Evolutionary conservation across 2,888 invertebrate species (phyloP), one percentile per base, ranked within the genome.

Genomic region (Syrista parreyssii): DNA sequence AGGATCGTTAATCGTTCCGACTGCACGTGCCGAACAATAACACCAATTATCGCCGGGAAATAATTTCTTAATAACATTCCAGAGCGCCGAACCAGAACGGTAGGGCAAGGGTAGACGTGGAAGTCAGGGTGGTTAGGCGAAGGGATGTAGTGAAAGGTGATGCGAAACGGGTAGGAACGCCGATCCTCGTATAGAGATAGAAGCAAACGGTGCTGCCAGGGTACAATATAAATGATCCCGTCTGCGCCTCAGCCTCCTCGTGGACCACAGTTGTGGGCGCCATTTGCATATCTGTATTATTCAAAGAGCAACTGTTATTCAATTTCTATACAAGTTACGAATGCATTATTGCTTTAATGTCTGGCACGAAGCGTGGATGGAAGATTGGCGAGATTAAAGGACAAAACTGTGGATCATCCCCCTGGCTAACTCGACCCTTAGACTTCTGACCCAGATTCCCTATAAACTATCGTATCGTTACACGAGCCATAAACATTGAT

Each of bases 271-370:
- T 83, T 82, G 23, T 55, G 80, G 78, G 81, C 82, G 83, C 81
- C 88, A 90, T 90, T 89, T 90, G 87, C 89, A 89, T 90, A 89
- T 87, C 89, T 90, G 84, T 90, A 89, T 90, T 90, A 90, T 90
- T 90, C 89, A 90, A 90, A 88, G 84, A 86, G 82, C 86, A 84
- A 86, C 87, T 88, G 88, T 89, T 89, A 90, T 90, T 89, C 88
- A 89, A 90, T 89, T 90, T 87, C 88, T 86, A 84, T 85, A 86
- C 83, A 85, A 86, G 87, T 87, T 87, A 86, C 86, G 84, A 88
- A 88, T 86, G 86, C 87, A 86, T 88, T 88, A 87, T 88, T 88
- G 87, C 88, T 87, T 87, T 84, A 86, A 81, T 82, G 80, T 80
- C 79, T 33, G 11, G 1, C 35, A 33, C 36, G 23, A 23, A 12